Evolutionary conservation across 2,888 invertebrate genomes (phyloP).

Genomic region (Belgica antarctica): DNA sequence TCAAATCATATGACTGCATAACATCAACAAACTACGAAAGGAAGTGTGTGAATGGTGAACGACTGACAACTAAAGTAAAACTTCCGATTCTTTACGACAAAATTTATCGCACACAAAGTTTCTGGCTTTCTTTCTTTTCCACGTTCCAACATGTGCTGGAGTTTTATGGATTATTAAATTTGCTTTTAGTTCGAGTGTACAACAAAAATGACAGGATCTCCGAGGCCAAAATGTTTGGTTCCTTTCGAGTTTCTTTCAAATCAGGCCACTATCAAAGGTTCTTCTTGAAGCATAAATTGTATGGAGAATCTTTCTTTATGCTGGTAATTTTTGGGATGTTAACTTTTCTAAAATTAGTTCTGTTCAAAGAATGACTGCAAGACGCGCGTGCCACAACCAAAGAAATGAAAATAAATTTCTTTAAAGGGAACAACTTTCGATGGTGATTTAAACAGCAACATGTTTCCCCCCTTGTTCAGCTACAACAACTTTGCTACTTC

Average conservation of each 20-base stretch:
- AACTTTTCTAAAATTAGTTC: conserved; percentile 34
- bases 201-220: background rate
- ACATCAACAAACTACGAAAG: background rate
- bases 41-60: conserved; percentile 1
- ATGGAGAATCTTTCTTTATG: background rate
- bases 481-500: background rate
- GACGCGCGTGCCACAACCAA: conserved; percentile 34
- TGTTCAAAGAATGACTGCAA: background rate
- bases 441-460: conserved; percentile 34
- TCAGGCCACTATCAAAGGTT: too few relatives aligned
- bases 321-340: background rate
- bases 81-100: too few relatives aligned
- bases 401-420: background rate
- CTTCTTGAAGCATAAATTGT: conserved; percentile 6
- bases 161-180: conserved; percentile 39
- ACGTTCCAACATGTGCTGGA: conserved; percentile 37
- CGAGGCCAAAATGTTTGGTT: too few relatives aligned
- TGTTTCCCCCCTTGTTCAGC: conserved; percentile 23
- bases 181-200: background rate
- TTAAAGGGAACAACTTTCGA: background rate
- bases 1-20: background rate
- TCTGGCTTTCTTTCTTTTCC: conserved; percentile 23
- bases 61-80: conserved; percentile 16
- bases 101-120: background rate
- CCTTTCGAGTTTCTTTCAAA: too few relatives aligned